Base-by-base conservation (phyloP, 2,888 invertebrate species). In the Troilus luridus region DNA sequence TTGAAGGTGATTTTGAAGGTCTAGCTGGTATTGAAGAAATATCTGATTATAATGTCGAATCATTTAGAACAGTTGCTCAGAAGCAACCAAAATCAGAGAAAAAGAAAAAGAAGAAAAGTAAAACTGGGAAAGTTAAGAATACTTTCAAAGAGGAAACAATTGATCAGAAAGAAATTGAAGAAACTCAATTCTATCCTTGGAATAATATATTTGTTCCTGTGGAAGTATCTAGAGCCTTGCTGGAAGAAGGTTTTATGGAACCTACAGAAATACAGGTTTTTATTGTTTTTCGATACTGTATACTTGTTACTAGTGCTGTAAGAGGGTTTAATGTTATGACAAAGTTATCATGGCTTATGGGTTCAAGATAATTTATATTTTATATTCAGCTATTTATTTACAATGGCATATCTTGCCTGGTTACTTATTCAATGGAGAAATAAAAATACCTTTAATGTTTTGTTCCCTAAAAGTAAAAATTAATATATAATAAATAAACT, bases 221-320 rank as follows among this genome's bases (percentile, higher is more conserved):
- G 0, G 94, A 95, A 6, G 95, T 99, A 91, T 94, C 98, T 64
- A 95, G 95, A 93, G 97, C 98, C 0, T 94, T 99, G 0, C 95
- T 95, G 21, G 97, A 97, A 92, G 95, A 96, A 93, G 96, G 96
- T 0, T 99, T 98, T 94, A 95, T 95, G 77, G 95, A 96, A 54
- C 99, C 99, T 0, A 99, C 99, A 0, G 96, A 96, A 93, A 99
- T 99, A 93, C 99, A 99, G 94, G 94, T 94, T 91, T 90, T 91
- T 67, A 91, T 21, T 27, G 88, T 60, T 67, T 19, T 41, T n/a
- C 9, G 0, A 24, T 67, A 1, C 0, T 67, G 24, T 77, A 27
- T 89, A 41, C 10, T 11, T 27, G 11, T 64, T n/a, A 17, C 19
- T 91, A 19, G 11, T 67, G 41, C 41, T 41, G 41, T 41, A 41